Percentiles rank a stretch among this genome's conserved stretches.
These are phyloP conservation scores for Lithodes maja DNA, from an alignment of 2,888 invertebrate genomes.

Conservation along the genomic window DNA sequence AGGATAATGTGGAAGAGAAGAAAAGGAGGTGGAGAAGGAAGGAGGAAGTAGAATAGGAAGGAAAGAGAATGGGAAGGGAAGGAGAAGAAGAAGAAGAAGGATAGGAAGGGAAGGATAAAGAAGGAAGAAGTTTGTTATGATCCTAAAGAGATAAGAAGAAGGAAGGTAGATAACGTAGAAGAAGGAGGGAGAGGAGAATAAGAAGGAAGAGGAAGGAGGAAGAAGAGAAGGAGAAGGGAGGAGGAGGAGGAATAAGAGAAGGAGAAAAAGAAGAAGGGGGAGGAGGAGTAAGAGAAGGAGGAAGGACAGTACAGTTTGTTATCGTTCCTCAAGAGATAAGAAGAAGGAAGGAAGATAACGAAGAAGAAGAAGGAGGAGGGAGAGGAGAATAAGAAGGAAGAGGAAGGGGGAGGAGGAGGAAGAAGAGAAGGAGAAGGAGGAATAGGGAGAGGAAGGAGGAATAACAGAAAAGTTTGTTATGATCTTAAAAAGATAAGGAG, in stretches of 20 bases:
- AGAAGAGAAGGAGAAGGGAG: background rate
- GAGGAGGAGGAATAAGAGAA: background rate
- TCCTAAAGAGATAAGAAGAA: background rate
- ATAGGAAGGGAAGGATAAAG: background rate
- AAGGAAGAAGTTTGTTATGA: background rate
- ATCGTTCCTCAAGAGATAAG: too few species aligned
- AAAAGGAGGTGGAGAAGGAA: background rate
- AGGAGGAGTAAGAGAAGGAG: too few species aligned
- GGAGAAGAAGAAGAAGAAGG: background rate
- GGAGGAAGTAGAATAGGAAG: background rate
- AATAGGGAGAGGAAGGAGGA: too few species aligned
- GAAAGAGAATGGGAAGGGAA: background rate
- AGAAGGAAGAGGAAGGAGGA: background rate
- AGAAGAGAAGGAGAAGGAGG: too few species aligned
- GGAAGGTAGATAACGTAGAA: conserved; percentile 1
- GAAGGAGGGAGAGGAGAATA: background rate
- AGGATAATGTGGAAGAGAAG: background rate
- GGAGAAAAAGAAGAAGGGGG: too few species aligned
- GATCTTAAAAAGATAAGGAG: too few species aligned
- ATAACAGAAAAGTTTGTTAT: too few species aligned
- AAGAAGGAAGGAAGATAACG: too few species aligned
- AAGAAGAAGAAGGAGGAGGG: too few species aligned
- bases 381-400: too few species aligned
- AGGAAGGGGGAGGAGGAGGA: too few species aligned
- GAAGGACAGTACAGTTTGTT: too few species aligned